Base-by-base conservation (phyloP, 2,797 vertebrate species). In the Microctenopoma lineatum region DNA sequence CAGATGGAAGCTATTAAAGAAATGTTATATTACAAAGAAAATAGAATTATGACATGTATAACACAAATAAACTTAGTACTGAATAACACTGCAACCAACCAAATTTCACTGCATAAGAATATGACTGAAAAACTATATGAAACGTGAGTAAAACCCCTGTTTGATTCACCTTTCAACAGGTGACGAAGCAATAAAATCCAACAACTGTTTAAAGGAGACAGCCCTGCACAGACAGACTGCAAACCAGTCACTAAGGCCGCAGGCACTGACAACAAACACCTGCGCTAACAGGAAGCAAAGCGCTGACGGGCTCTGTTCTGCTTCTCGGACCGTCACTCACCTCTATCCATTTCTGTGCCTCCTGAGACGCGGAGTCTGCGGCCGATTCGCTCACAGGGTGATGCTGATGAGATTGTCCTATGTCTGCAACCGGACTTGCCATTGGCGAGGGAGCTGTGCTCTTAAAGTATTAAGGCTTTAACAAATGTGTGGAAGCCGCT, bases 271-370 rank as follows among this genome's bases (percentile, higher is more conserved):
- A 75, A 59, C 70, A 61, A 75, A 60, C 70, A 78, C 75, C 59
- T 58, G 80, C 21, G 45, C 18, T 5, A 26, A 18, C 27, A 26
- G 18, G 32, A 60, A 14, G 57, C 27, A 5, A 32, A 21, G 53
- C 41, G 50, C 6, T 7, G 4, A 3, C 1, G 45, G 5, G 12
- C 2, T 26, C 12, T 2, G 36, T 48, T 13, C 3, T 14, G 12
- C 2, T 18, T 8, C 50, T 27, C 14, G 21, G 21, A 21, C 21
- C 2, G 4, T 36, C 50, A 87, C 95, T 92, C 93, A 98, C 97
- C 97, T 99, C 95, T 70, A 99, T 98, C 97, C 97, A 99, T 91
- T 90, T 95, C 91, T 95, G 97, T 52, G 97, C 96, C 92, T 98
- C 97, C 38, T 86, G 95, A 70, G 95, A 93, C 56, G 97, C 96